A percentile compares a stretch with the other conserved stretches of the same genome.
Conservation (phyloP, 2,113 vertebrate genomes). For the Microcebus ravelobensis region DNA sequence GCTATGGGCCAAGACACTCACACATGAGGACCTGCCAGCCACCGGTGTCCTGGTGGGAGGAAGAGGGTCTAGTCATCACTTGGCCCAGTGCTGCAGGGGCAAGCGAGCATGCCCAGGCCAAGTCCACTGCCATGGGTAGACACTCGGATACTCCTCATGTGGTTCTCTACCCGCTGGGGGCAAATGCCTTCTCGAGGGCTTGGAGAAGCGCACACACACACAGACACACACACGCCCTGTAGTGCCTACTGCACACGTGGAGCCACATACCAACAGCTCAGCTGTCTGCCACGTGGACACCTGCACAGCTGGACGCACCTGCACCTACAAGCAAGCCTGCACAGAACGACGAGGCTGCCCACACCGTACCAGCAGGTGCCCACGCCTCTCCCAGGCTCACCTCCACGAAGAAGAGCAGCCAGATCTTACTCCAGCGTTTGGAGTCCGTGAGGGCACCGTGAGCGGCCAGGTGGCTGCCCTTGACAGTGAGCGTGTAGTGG, state of each 20-base stretch:
- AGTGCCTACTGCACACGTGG: neutral
- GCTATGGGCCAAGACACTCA: neutral
- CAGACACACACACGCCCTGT: neutral
- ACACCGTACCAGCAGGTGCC: rapidly evolving
- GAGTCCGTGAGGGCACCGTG: slow-evolving; percentile 92
- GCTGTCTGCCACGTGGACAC: neutral
- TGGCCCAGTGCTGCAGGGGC: neutral
- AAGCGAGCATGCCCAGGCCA: neutral
- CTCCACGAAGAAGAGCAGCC: slow-evolving; percentile 95
- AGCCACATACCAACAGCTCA: too few relatives aligned
- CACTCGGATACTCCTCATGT: rapidly evolving
- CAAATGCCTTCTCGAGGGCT: neutral
- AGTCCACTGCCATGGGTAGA: neutral
- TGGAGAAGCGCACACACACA: neutral
- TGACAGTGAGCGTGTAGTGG: slow-evolving; percentile 90
- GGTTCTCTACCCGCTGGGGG: neutral
- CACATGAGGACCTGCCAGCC: neutral
- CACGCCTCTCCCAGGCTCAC: slow-evolving; percentile 79
- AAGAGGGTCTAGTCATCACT: neutral
- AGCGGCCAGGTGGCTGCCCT: slow-evolving; percentile 94
- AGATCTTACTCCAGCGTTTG: slow-evolving; percentile 88
- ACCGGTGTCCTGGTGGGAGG: neutral
- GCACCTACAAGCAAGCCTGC: rapidly evolving
- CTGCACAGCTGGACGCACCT: neutral
- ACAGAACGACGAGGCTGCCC: neutral